phyloP scores from a whole-genome alignment of 2,888 invertebrate genomes.

The Tetranychus piercei region DNA sequence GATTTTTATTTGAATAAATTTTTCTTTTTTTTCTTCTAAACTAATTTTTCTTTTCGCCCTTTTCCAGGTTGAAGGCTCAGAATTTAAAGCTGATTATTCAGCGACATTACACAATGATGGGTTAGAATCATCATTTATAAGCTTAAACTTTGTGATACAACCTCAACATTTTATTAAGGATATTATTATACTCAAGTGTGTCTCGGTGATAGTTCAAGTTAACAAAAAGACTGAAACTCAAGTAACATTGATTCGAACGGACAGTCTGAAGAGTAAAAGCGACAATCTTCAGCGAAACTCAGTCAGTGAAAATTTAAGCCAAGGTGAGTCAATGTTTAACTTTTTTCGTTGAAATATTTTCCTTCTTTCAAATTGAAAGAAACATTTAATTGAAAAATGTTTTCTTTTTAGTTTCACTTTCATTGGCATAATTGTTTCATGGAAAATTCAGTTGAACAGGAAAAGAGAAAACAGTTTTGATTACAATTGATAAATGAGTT shows the following conservation, averaged over 20 bases:
- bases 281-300: not conserved
- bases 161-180: conserved; percentile 22
- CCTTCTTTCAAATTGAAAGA: not conserved
- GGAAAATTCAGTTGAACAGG: too few relatives aligned
- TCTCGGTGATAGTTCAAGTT: not conserved
- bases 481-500: too few relatives aligned
- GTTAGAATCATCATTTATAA: conserved; percentile 25
- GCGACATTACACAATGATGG: conserved; percentile 25
- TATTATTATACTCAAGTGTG: conserved; percentile 23
- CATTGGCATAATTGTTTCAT: too few relatives aligned
- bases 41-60: not conserved
- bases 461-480: too few relatives aligned
- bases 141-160: conserved; percentile 23
- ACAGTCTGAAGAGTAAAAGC: not conserved
- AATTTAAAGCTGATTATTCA: conserved; percentile 15
- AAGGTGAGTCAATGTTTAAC: not conserved
- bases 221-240: not conserved
- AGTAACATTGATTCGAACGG: not conserved
- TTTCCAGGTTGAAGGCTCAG: not conserved
- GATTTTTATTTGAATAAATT: not conserved
- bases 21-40: not conserved
- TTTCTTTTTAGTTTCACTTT: too few relatives aligned
- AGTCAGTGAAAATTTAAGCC: not conserved
- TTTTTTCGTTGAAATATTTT: too few relatives aligned
- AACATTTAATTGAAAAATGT: not conserved